Base-by-base conservation (phyloP, 2,888 invertebrate genomes). In the Periphyllus acericola region DNA sequence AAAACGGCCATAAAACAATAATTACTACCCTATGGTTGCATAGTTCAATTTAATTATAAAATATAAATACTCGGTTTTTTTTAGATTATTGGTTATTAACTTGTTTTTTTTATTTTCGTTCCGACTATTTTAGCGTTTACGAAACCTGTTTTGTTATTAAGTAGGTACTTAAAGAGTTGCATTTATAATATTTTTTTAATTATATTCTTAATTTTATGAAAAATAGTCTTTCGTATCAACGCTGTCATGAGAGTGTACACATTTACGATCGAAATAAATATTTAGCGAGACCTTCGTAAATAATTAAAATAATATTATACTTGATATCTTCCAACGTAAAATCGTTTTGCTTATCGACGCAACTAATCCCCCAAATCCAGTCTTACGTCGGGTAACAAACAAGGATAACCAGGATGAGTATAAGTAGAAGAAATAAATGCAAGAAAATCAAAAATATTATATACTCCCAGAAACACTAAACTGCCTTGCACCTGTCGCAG, bases 101-200 rank as follows among this genome's bases (percentile, higher is more conserved):
- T 76, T n/a, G 84, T 84, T 84, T 83, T 55, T n/a, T 83, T 66
- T 66, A 72, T 55, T 40, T 84, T 84, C 66, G 46, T 84, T n/a
- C 4, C 66, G 19, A 84, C 32, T 55, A 72, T 74, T 46, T 84
- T 66, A 68, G 66, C 46, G 76, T 84, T 84, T 84, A 84, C 32
- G 19, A 76, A 84, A 84, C 84, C 84, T 40, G 84, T 84, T 84
- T n/a, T 14, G 46, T 66, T 76, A 46, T 66, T 84, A 66, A 84
- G 46, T 84, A 84, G 84, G 40, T 76, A 83, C 83, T 83, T 83
- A 74, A 83, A 66, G 25, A 84, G 40, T 84, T 25, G 66, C 76
- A 36, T 84, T 76, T 76, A 75, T 84, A 84, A 84, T 84, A 68
- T 72, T 55, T 75, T 83, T 83, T 84, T 84, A 66, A 84, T 76